These are phyloP conservation scores for Harpalus rubripes DNA, from an alignment of 2,888 invertebrate genomes.

Conservation along the genomic window DNA sequence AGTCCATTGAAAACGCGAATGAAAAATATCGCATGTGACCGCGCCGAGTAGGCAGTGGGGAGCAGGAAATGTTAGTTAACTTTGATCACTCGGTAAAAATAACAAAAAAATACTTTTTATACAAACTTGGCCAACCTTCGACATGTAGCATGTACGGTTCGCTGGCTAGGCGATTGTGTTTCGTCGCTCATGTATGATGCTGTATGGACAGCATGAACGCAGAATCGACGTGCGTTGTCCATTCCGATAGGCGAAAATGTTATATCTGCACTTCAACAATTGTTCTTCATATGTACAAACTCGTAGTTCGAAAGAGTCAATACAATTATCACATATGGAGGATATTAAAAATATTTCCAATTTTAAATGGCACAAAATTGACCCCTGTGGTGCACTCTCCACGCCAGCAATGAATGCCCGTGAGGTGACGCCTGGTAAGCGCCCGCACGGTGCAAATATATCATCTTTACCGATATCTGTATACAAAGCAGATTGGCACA, in stretches of 20 bases:
- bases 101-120: conserved; percentile 72
- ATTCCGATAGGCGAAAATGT: too few species aligned
- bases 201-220: conserved; percentile 23
- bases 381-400: too few species aligned
- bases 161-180: conserved; percentile 75
- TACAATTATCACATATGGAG: not conserved
- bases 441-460: too few species aligned
- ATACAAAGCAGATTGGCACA: too few species aligned
- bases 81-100: conserved; percentile 73
- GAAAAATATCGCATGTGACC: conserved; percentile 63
- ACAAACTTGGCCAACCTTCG: conserved; percentile 75
- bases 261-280: not conserved
- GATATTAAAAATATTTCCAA: not conserved
- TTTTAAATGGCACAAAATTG: too few species aligned
- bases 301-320: not conserved
- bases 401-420: too few species aligned
- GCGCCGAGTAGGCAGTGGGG: not conserved
- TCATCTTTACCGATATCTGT: too few species aligned
- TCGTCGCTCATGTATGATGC: conserved; percentile 75
- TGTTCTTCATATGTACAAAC: not conserved
- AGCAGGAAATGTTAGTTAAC: conserved; percentile 71
- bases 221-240: conserved; percentile 39
- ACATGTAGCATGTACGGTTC: conserved; percentile 73
- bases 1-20: conserved; percentile 60
- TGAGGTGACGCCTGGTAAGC: too few species aligned